Conservation (phyloP, 2,888 invertebrate species). For the Limnephilus lunatus region DNA sequence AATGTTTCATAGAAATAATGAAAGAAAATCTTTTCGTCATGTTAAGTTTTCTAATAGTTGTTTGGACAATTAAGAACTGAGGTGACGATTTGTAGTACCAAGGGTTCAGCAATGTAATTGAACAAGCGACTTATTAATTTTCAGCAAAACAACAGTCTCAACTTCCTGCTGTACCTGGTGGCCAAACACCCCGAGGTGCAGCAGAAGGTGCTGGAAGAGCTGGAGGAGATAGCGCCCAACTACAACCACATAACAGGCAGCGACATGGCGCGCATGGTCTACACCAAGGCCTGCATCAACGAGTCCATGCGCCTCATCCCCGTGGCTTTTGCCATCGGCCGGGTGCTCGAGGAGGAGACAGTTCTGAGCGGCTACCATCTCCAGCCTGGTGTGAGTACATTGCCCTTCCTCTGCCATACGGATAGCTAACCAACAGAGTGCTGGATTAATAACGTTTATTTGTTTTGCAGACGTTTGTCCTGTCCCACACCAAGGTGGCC, state of each 20-base stretch:
- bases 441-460: slow-evolving; percentile 14
- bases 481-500: slow-evolving; percentile 91
- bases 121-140: slow-evolving; percentile 53
- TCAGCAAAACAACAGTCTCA: slow-evolving; percentile 88
- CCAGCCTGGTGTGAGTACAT: slow-evolving; percentile 81
- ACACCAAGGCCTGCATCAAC: slow-evolving; percentile 86
- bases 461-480: slow-evolving; percentile 81
- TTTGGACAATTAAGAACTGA: too few species aligned
- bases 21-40: too few species aligned
- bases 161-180: slow-evolving; percentile 86
- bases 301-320: slow-evolving; percentile 87
- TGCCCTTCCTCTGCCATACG: not conserved
- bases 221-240: slow-evolving; percentile 76
- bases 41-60: too few species aligned
- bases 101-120: too few species aligned
- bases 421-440: not conserved
- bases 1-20: too few species aligned
- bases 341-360: slow-evolving; percentile 85
- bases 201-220: slow-evolving; percentile 81
- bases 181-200: slow-evolving; percentile 83
- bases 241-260: slow-evolving; percentile 78
- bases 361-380: slow-evolving; percentile 83
- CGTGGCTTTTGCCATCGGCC: slow-evolving; percentile 87
- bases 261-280: slow-evolving; percentile 82
- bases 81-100: too few species aligned